phyloP scores from a whole-genome alignment of 2,797 vertebrate species.

The Sternarchorhynchus goeldii region DNA sequence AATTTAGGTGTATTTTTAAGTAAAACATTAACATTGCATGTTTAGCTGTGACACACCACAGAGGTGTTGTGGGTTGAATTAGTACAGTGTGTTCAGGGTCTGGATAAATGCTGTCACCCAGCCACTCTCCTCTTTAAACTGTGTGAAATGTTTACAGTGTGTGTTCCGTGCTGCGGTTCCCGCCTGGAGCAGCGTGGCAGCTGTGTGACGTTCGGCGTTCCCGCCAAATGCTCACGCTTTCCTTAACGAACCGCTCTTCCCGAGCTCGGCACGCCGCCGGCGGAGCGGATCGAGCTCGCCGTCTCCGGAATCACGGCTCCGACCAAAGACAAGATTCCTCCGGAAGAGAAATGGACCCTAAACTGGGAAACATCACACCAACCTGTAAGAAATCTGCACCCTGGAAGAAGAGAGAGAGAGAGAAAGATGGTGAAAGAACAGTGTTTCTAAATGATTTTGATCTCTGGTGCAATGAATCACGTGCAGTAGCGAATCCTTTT shows the following conservation, averaged over 20 bases:
- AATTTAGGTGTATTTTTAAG: too few relatives aligned
- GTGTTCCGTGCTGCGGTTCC: too few relatives aligned
- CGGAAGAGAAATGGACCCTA: slow-evolving; percentile 75
- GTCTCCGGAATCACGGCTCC: slow-evolving; percentile 47
- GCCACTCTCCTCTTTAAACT: slow-evolving; percentile 65
- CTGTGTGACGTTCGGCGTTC: background rate
- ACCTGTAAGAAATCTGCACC: slow-evolving; percentile 73
- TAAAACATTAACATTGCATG: too few relatives aligned
- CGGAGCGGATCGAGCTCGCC: slow-evolving; percentile 46
- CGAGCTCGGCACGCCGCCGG: too few relatives aligned
- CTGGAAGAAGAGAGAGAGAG: slow-evolving; percentile 68
- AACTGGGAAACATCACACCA: slow-evolving; percentile 82
- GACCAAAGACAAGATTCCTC: slow-evolving; percentile 65
- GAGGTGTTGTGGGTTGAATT: too few relatives aligned
- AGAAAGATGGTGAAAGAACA: slow-evolving; percentile 62
- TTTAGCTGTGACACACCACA: too few relatives aligned
- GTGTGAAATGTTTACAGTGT: too few relatives aligned
- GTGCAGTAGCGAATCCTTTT: slow-evolving; percentile 96
- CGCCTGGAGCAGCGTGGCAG: too few relatives aligned
- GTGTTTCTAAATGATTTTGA: slow-evolving; percentile 89
- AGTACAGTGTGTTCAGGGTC: too few relatives aligned
- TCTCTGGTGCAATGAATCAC: slow-evolving; percentile 94
- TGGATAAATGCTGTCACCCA: slow-evolving; percentile 50
- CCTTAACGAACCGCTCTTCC: slow-evolving; percentile 58
- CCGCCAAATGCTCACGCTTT: slow-evolving; percentile 40